Base-by-base conservation (phyloP, 2,888 invertebrate species). In the Eudasyphora cyanicolor region DNA sequence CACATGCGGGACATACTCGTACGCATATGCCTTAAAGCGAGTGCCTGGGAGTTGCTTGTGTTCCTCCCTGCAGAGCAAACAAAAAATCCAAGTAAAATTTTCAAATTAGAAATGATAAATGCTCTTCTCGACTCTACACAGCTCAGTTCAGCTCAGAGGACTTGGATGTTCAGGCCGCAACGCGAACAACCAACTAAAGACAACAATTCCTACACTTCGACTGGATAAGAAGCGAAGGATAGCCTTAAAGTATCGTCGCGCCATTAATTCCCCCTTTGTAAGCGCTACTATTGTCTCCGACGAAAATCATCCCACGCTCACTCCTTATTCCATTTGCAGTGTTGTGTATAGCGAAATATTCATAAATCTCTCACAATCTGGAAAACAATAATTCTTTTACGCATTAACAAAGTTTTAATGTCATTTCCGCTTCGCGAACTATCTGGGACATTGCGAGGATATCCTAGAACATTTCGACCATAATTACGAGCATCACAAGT, bases 341-440 rank as follows among this genome's bases (percentile, higher is more conserved):
- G n/a, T n/a, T 21, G 17, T 19, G 17, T 7, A 12, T 8, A 2
- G 29, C n/a, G 76, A 78, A 80, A 74, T 51, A 57, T 69, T 79
- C 54, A 81, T 81, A 82, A 82, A 82, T 73, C 49, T 69, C 74
- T 8, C 32, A 32, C 76, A 84, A 84, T 85, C 81, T 84, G n/a
- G 38, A 64, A 62, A 82, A 70, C 79, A 83, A 86, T 86, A 86
- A 86, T 86, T 85, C 84, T 85, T 79, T 79, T 76, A 79, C 79
- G 79, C 79, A 79, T 79, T 75, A 83, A 79, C 73, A 83, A 86
- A 85, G 76, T 79, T 85, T 82, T 62, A 60, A 77, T 74, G 75
- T 71, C 82, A 79, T 82, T 76, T 64, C 76, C 73, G 82, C 73
- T 73, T 73, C 45, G 73, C 17, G 35, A 69, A 38, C 29, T 60